Percentiles rank a stretch among this genome's conserved stretches.
phyloP scores from a whole-genome alignment of 2,797 vertebrate genomes.

The Octomys mimax region DNA sequence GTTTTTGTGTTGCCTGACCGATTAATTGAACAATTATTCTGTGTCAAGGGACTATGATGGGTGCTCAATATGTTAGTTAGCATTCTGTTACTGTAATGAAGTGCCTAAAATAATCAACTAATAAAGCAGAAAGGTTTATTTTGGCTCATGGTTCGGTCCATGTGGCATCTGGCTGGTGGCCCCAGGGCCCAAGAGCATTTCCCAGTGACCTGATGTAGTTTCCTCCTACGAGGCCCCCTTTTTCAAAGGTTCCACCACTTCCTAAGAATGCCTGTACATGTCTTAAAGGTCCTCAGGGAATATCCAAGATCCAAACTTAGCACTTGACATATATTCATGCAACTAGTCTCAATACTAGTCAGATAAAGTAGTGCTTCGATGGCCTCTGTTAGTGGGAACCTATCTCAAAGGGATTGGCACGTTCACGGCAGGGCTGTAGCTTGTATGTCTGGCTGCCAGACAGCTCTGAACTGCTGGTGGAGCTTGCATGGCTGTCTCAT shows the following conservation, averaged over 20 bases:
- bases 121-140: background rate
- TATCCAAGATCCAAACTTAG: background rate
- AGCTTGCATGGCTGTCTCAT: no score
- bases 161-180: background rate
- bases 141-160: background rate
- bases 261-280: background rate
- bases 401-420: background rate
- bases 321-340: background rate
- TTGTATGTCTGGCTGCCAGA: background rate
- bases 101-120: background rate
- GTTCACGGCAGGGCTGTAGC: background rate
- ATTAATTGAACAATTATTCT: background rate
- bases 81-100: background rate
- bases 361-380: background rate
- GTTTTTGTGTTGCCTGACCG: background rate
- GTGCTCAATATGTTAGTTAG: background rate
- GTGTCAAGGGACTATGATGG: background rate
- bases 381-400: background rate
- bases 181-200: background rate
- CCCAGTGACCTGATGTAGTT: background rate
- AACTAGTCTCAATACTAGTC: background rate
- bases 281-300: background rate
- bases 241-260: background rate
- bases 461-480: background rate
- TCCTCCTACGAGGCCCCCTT: background rate